phyloP scores from a whole-genome alignment of 2,888 invertebrate genomes.

The Drosophila mettleri region DNA sequence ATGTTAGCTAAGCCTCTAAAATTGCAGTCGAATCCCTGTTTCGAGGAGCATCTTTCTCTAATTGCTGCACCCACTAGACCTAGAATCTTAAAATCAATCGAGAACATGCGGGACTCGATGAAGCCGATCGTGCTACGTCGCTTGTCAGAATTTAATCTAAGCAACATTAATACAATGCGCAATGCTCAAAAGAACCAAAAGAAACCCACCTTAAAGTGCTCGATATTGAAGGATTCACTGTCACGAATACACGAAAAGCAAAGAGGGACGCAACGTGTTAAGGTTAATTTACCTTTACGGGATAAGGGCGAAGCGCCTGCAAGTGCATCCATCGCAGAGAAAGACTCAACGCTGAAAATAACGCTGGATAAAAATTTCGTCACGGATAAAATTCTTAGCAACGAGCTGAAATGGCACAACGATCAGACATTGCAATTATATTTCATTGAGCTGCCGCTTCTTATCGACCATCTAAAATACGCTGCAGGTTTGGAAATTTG shows the following conservation, averaged over 20 bases:
- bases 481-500: constrained; percentile 59
- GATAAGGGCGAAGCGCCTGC: background rate
- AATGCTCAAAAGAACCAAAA: background rate
- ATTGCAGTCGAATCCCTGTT: constrained; percentile 1
- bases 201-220: background rate
- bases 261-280: background rate
- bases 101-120: constrained; percentile 18
- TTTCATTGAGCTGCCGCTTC: constrained; percentile 40
- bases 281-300: constrained; percentile 5
- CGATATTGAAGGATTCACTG: constrained; percentile 25
- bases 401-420: constrained; percentile 42
- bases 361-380: constrained; percentile 45
- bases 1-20: constrained; percentile 28
- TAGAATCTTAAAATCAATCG: constrained; percentile 16
- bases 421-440: constrained; percentile 27
- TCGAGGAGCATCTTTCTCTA: background rate
- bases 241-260: constrained; percentile 31
- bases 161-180: constrained; percentile 3
- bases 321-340: background rate
- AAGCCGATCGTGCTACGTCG: background rate
- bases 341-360: no score
- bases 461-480: constrained; percentile 80
- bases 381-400: constrained; percentile 46
- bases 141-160: constrained; percentile 2
- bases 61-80: background rate